Evolutionary conservation across 1,140 invertebrate species (phyloP).

Genomic region (Temnothorax nylanderi): DNA sequence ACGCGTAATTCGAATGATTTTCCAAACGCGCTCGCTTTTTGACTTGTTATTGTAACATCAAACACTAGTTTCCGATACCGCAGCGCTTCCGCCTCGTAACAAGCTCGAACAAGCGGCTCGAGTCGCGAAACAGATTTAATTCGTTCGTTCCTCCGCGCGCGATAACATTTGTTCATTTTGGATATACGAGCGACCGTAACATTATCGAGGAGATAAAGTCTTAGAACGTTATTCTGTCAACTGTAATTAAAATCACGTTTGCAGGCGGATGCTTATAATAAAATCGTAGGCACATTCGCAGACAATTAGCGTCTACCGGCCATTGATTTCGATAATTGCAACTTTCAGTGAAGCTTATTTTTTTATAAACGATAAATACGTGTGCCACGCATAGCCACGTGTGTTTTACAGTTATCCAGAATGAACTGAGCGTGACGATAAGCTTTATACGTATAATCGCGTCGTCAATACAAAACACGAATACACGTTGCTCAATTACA

Average conservation of each 20-base stretch:
- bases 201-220: neutral
- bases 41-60: constrained; percentile 33
- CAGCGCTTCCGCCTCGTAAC: constrained; percentile 5
- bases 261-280: neutral
- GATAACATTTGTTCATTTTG: neutral
- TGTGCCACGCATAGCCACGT: neutral
- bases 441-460: neutral
- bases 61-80: constrained; percentile 21
- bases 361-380: neutral
- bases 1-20: constrained; percentile 35
- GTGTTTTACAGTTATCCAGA: neutral
- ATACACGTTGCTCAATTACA: neutral
- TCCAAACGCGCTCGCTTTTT: neutral
- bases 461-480: neutral
- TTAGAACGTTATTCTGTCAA: neutral
- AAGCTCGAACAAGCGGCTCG: neutral
- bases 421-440: constrained; percentile 22
- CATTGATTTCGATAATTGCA: neutral
- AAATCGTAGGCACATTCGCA: neutral
- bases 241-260: neutral
- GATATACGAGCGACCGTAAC: neutral
- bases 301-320: neutral
- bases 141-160: neutral
- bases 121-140: neutral
- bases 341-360: neutral